Evolutionary conservation across 2,888 invertebrate species (phyloP).

Genomic region (Lycia hirtaria): DNA sequence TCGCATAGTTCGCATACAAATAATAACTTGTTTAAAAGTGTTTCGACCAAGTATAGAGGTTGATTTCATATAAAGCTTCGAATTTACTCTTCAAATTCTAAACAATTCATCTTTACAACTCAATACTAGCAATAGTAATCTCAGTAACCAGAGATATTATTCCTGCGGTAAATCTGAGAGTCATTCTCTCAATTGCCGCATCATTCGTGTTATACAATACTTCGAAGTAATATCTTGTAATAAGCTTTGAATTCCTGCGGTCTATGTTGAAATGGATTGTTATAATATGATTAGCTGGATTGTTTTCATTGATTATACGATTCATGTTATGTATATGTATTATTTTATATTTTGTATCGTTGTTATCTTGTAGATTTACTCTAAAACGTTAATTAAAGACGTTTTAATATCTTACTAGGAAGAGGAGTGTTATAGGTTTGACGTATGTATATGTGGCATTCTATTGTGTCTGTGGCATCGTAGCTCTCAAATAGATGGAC

Average conservation of each 20-base stretch:
- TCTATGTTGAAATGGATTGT: conserved; percentile 34
- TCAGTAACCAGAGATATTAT: conserved; percentile 17
- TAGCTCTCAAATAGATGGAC: too few relatives aligned
- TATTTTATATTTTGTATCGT: neutral
- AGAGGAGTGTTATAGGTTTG: too few relatives aligned
- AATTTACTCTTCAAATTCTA: neutral
- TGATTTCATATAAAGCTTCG: neutral
- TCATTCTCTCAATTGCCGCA: conserved; percentile 24
- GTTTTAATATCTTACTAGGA: too few relatives aligned
- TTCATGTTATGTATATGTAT: neutral
- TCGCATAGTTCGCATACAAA: too few relatives aligned
- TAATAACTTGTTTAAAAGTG: too few relatives aligned
- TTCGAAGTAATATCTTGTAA: conserved; percentile 37
- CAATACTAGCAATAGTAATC: conserved; percentile 12
- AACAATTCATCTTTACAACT: conserved; percentile 9
- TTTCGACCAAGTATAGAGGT: neutral
- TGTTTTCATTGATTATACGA: conserved; percentile 6
- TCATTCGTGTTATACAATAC: conserved; percentile 27
- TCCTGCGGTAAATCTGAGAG: conserved; percentile 25
- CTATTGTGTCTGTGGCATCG: too few relatives aligned
- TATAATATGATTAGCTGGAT: conserved; percentile 22
- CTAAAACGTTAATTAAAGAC: too few relatives aligned
- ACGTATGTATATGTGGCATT: too few relatives aligned
- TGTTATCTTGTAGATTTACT: too few relatives aligned
- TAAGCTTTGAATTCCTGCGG: conserved; percentile 40